Base-by-base conservation (phyloP, 2,797 vertebrate species). In the Pampus argenteus region DNA sequence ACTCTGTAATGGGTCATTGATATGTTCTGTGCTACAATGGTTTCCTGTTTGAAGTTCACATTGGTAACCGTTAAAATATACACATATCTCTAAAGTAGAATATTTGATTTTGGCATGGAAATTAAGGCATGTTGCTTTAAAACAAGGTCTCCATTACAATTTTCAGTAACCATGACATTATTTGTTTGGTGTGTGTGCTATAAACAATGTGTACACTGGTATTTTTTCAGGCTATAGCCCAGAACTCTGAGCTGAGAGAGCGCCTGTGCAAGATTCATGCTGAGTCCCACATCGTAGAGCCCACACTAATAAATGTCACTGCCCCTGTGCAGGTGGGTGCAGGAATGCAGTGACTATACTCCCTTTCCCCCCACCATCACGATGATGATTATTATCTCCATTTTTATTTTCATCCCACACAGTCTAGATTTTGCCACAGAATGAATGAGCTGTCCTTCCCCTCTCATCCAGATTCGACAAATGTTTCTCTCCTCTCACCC, bases 191-290 rank as follows among this genome's bases (percentile, higher is more conserved):
- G 64, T 91, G 47, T 90, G 71, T 44, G 40, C 54, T 70, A 54
- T 86, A 71, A 86, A 76, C 17, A 28, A 42, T 87, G 78, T 81
- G 65, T 76, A 74, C 47, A 13, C 63, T 81, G 70, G 69, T 86
- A 68, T 86, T 83, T 89, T 96, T 95, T 85, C 95, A 98, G 97
- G 96, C 97, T 91, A 93, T 98, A 96, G 94, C 96, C 88, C 97
- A 98, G 93, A 98, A 97, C 89, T 94, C 95, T 95, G 97, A 98
- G 79, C 94, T 98, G 95, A 96, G 95, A 95, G 97, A 97, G 88
- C 97, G 96, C 66, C 96, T 99, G 93, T 91, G 93, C 96, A 98
- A 96, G 96, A 99, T 99, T 95, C 97, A 98, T 87, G 93, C 95
- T 14, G 97, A 98, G 91, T 98, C 97, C 88, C 92, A 95, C 93